Conservation (phyloP, 2,888 invertebrate species). For the Tyria jacobaeae region DNA sequence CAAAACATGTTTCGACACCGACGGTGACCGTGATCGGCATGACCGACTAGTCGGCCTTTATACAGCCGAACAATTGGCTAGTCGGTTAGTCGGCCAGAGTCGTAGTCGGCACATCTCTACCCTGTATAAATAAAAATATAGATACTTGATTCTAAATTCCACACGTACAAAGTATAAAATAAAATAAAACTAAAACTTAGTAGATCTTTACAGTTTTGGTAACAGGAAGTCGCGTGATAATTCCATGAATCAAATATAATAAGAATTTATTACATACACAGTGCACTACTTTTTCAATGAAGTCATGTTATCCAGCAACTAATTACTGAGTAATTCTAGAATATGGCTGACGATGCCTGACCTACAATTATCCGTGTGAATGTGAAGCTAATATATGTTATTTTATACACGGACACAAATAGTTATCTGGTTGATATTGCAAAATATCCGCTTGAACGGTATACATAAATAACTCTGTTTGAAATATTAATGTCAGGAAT, state of each 20-base stretch:
- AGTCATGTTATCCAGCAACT: conserved; percentile 35
- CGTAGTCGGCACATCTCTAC: too few relatives aligned
- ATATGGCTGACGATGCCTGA: conserved; percentile 26
- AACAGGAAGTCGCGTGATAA: neutral
- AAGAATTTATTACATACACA: neutral
- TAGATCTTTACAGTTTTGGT: too few relatives aligned
- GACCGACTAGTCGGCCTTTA: too few relatives aligned
- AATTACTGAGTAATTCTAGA: conserved; percentile 34
- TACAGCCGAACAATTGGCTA: too few relatives aligned
- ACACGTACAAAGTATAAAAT: too few relatives aligned
- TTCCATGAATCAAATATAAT: neutral
- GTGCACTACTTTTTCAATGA: conserved; percentile 17
- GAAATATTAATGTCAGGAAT: conserved; percentile 36
- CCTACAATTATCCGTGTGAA: conserved; percentile 44
- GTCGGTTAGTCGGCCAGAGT: too few relatives aligned
- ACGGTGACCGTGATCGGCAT: too few relatives aligned
- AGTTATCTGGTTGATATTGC: conserved; percentile 40
- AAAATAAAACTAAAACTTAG: too few relatives aligned
- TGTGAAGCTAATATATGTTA: conserved; percentile 32
- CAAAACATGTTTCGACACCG: too few relatives aligned
- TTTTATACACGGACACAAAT: conserved; percentile 25
- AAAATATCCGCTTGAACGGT: conserved; percentile 45
- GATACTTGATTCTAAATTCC: too few relatives aligned
- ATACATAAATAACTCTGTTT: conserved; percentile 47
- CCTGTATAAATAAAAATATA: too few relatives aligned